Conservation (phyloP, 2,888 invertebrate genomes). For the Parthenolecanium corni region DNA sequence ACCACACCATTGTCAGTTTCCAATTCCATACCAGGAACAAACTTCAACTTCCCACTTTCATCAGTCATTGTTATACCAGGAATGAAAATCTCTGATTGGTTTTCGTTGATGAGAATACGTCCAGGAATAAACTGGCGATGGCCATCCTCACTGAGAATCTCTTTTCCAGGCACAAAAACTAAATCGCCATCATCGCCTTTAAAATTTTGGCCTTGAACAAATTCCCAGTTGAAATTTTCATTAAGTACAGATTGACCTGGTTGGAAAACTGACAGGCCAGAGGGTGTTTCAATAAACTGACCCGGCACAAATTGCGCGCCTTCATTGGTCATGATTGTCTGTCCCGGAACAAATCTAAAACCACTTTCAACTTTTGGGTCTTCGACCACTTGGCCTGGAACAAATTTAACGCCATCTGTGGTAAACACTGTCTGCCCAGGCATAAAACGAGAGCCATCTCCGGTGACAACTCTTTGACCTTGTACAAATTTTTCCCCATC, state of each 20-base stretch:
- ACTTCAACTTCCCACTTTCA: conserved; percentile 50
- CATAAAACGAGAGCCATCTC: conserved; percentile 52
- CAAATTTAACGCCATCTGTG: conserved; percentile 45
- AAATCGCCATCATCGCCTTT: conserved; percentile 55
- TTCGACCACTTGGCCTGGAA: conserved; percentile 52
- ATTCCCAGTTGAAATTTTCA: conserved; percentile 51
- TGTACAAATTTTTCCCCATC: conserved; percentile 49
- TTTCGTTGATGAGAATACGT: conserved; percentile 58
- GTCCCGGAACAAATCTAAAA: conserved; percentile 51
- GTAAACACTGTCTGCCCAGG: conserved; percentile 58
- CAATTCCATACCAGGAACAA: conserved; percentile 53
- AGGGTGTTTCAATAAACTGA: conserved; percentile 42
- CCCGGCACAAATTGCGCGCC: conserved; percentile 55
- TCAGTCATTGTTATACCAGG: conserved; percentile 50
- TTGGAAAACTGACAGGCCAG: conserved; percentile 46
- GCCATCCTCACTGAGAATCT: conserved; percentile 45
- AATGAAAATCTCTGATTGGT: conserved; percentile 52
- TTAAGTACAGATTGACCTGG: conserved; percentile 63
- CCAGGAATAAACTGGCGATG: conserved; percentile 59
- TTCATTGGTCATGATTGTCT: conserved; percentile 50
- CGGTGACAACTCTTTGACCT: conserved; percentile 46
- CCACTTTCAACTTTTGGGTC: conserved; percentile 36
- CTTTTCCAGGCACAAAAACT: conserved; percentile 63
- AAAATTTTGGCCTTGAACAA: conserved; percentile 59
- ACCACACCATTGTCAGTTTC: conserved; percentile 51